phyloP scores from a whole-genome alignment of 2,113 vertebrate species.

The Macaca fascicularis region T2T-MFA8v1.1 NC_088377.1:151756001-151756500 shows the following conservation, averaged over 20 bases:
- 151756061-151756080: background rate
- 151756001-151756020: background rate
- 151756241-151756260: background rate
- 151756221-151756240: background rate
- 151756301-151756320: conserved; percentile 8
- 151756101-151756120: background rate
- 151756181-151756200: background rate
- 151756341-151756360: background rate
- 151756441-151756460: conserved; percentile 38
- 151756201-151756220: background rate
- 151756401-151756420: background rate
- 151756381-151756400: background rate
- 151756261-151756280: background rate
- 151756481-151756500: background rate
- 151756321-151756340: background rate
- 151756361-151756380: conserved; percentile 32
- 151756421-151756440: background rate
- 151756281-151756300: background rate
- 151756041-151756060: background rate
- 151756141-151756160: background rate
- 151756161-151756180: background rate
- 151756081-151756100: background rate
- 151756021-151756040: background rate
- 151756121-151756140: background rate
- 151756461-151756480: background rate